These are phyloP conservation scores for Rhyacophila evoluta DNA, from an alignment of 2,888 invertebrate genomes.

Conservation along the genomic window DNA sequence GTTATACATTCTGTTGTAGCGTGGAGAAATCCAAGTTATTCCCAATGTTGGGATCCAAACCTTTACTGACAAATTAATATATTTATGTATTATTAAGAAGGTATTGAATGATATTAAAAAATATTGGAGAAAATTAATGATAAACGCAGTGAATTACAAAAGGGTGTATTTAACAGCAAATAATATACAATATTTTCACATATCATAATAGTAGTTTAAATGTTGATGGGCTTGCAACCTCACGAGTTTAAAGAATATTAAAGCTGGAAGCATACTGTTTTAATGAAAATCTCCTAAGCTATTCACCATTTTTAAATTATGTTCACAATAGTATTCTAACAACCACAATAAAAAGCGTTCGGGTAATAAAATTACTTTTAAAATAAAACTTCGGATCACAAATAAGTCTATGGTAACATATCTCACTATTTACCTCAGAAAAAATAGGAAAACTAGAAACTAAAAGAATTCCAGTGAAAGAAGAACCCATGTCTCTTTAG, in stretches of 20 bases:
- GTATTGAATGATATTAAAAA: too few species aligned
- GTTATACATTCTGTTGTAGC: slow-evolving; percentile 54
- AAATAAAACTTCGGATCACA: not conserved
- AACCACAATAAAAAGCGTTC: slow-evolving; percentile 25
- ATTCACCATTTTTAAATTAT: slow-evolving; percentile 33
- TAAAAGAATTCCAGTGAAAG: slow-evolving; percentile 31
- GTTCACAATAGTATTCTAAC: slow-evolving; percentile 40
- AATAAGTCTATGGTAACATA: not conserved
- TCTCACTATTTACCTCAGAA: not conserved
- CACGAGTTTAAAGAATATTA: slow-evolving; percentile 43
- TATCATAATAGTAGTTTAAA: slow-evolving; percentile 29
- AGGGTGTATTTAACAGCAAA: slow-evolving; percentile 54
- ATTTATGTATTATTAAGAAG: not conserved
- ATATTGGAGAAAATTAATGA: too few species aligned
- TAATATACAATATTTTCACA: slow-evolving; percentile 53
- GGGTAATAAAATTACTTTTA: not conserved
- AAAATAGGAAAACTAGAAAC: not conserved
- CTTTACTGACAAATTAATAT: slow-evolving; percentile 32
- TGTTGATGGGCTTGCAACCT: slow-evolving; percentile 42
- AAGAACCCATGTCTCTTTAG: slow-evolving; percentile 28
- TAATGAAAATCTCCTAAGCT: slow-evolving; percentile 23
- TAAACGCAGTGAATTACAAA: slow-evolving; percentile 51
- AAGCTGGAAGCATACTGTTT: slow-evolving; percentile 47
- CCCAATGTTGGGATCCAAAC: not conserved
- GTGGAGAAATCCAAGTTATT: slow-evolving; percentile 38